These are phyloP conservation scores for Clarias platycephalus DNA, from an alignment of 2,797 vertebrate genomes.

Conservation along the genomic window DNA sequence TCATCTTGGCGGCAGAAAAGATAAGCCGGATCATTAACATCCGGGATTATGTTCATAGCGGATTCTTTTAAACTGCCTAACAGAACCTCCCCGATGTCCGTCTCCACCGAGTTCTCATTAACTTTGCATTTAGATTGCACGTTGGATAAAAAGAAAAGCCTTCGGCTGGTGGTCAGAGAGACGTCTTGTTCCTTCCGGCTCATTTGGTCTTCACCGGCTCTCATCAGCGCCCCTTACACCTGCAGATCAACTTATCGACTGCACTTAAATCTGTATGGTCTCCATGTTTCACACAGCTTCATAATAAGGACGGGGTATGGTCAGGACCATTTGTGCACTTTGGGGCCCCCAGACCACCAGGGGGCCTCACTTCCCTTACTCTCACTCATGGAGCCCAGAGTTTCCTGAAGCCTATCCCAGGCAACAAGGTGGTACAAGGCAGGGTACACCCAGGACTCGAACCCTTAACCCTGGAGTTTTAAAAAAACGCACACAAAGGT, in stretches of 20 bases:
- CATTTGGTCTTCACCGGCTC: not conserved
- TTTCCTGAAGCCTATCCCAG: too few species aligned
- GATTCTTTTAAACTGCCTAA: slow-evolving; percentile 49
- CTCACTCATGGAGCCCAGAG: too few species aligned
- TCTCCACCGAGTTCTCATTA: slow-evolving; percentile 52
- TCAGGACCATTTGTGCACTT: not conserved
- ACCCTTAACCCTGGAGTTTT: not conserved
- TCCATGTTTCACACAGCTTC: too few species aligned
- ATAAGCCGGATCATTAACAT: slow-evolving; percentile 50
- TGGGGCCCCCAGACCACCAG: not conserved
- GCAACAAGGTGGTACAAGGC: too few species aligned
- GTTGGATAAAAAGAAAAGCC: slow-evolving; percentile 29
- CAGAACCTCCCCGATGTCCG: slow-evolving; percentile 37
- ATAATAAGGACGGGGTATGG: not conserved
- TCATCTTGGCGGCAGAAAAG: slow-evolving; percentile 44
- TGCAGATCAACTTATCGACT: too few species aligned
- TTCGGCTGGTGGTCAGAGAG: slow-evolving; percentile 9
- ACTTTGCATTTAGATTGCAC: slow-evolving; percentile 54
- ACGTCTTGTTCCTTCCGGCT: not conserved
- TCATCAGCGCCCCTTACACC: slow-evolving; percentile 2
- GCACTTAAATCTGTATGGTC: not conserved
- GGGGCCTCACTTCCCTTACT: not conserved
- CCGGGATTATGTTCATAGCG: slow-evolving; percentile 36
- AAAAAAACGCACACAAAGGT: not conserved
- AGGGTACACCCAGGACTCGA: too few species aligned